Evolutionary conservation across 2,797 vertebrate species (phyloP).

Genomic region (Neomorphus geoffroyi): DNA sequence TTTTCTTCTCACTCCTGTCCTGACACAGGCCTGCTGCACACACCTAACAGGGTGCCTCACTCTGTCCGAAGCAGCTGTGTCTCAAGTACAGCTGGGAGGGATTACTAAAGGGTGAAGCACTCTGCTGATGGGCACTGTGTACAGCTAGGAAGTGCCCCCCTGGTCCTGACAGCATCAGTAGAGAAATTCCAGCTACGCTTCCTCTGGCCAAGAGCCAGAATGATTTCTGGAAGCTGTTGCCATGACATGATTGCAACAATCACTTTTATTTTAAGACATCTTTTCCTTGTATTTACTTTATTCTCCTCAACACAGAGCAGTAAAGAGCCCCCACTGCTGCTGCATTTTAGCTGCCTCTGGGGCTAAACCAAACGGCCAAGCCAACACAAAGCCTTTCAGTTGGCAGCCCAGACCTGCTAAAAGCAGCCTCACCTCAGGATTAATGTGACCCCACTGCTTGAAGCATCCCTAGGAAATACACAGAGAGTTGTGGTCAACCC

Average conservation of each 20-base stretch:
- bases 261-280: slow-evolving; percentile 23
- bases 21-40: background rate
- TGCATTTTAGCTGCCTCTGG: background rate
- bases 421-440: background rate
- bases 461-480: background rate
- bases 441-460: background rate
- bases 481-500: background rate
- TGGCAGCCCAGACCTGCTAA: background rate
- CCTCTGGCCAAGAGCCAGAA: slow-evolving; percentile 34
- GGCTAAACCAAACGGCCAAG: background rate
- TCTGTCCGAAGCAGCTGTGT: background rate
- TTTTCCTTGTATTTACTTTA: slow-evolving; percentile 16
- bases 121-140: background rate
- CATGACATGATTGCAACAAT: slow-evolving; percentile 35
- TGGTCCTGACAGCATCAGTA: slow-evolving; percentile 14
- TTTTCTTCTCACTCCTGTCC: background rate
- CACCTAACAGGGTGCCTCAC: background rate
- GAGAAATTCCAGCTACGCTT: slow-evolving; percentile 21
- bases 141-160: background rate
- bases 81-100: background rate
- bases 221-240: slow-evolving; percentile 44
- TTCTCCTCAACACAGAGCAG: slow-evolving; percentile 11
- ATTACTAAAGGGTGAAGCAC: background rate
- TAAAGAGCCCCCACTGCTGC: background rate
- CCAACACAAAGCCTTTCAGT: background rate